These are phyloP conservation scores for Stramonita haemastoma DNA, from an alignment of 2,888 invertebrate genomes.

Conservation along the genomic window DNA sequence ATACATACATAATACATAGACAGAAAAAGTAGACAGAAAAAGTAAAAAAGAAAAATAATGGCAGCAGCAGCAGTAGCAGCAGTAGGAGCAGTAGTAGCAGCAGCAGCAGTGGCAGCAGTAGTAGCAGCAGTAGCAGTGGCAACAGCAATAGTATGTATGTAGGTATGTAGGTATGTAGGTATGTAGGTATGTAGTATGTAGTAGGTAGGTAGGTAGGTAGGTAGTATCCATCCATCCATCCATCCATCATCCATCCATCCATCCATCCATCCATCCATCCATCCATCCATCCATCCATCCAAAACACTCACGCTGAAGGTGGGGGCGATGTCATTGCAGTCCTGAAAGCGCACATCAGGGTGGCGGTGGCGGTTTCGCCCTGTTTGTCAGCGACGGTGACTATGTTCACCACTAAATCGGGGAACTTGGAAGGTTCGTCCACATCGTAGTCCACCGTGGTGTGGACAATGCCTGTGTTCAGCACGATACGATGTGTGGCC, in stretches of 20 bases:
- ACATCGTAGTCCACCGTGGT: constrained; percentile 46
- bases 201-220: too few relatives aligned
- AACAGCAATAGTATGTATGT: background rate
- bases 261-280: too few relatives aligned
- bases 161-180: too few relatives aligned
- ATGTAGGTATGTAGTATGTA: too few relatives aligned
- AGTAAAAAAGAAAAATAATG: too few relatives aligned
- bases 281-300: too few relatives aligned
- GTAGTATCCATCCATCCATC: too few relatives aligned
- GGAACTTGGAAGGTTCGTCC: constrained; percentile 30
- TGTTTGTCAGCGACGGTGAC: constrained; percentile 42
- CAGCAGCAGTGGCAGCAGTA: background rate
- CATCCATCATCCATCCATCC: too few relatives aligned
- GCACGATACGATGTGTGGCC: too few relatives aligned
- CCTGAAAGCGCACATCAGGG: constrained; percentile 42
- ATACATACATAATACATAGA: too few relatives aligned
- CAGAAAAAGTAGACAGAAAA: too few relatives aligned
- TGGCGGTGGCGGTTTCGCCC: constrained; percentile 41
- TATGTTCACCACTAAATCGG: background rate
- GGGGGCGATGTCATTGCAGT: constrained; percentile 50
- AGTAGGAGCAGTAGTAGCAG: background rate
- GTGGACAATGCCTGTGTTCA: constrained; percentile 24
- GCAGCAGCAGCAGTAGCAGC: background rate
- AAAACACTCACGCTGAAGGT: constrained; percentile 27
- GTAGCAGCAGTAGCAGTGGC: background rate